Evolutionary conservation across 2,113 vertebrate species (phyloP).

Genomic region (Lophura nycthemera): DNA sequence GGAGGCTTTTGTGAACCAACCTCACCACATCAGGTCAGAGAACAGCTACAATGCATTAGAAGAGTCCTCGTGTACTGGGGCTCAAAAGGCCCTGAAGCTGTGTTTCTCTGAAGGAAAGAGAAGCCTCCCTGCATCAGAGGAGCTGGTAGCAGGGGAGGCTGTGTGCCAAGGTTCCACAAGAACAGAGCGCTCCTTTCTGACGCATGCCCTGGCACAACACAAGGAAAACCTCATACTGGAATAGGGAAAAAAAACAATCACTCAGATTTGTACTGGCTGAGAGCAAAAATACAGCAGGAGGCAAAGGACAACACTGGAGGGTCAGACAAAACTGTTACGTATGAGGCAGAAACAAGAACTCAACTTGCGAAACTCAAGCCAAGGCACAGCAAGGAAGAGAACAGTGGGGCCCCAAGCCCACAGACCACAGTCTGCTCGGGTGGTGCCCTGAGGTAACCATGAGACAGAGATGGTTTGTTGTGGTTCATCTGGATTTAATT

Average conservation of each 20-base stretch:
- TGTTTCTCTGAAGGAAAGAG: too few relatives aligned
- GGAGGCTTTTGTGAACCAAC: not conserved
- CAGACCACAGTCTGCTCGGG: too few relatives aligned
- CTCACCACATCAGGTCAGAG: accelerated
- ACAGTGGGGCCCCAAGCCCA: not conserved
- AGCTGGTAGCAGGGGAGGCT: not conserved
- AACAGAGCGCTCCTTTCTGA: not conserved
- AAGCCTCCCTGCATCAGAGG: too few relatives aligned
- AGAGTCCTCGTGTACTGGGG: accelerated
- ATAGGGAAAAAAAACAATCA: accelerated
- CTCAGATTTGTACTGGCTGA: not conserved
- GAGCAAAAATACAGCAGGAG: not conserved
- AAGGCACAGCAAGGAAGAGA: not conserved
- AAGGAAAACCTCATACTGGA: not conserved
- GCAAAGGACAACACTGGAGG: not conserved
- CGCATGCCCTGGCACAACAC: not conserved
- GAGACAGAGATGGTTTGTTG: not conserved
- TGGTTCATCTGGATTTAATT: not conserved
- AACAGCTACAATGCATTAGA: accelerated
- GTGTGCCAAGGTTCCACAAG: not conserved
- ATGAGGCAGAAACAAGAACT: not conserved
- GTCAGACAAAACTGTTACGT: not conserved
- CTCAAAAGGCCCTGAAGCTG: not conserved
- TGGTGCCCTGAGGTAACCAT: not conserved
- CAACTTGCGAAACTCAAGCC: not conserved